Conservation (phyloP, 2,113 vertebrate genomes). For the Polypterus senegalus region DNA sequence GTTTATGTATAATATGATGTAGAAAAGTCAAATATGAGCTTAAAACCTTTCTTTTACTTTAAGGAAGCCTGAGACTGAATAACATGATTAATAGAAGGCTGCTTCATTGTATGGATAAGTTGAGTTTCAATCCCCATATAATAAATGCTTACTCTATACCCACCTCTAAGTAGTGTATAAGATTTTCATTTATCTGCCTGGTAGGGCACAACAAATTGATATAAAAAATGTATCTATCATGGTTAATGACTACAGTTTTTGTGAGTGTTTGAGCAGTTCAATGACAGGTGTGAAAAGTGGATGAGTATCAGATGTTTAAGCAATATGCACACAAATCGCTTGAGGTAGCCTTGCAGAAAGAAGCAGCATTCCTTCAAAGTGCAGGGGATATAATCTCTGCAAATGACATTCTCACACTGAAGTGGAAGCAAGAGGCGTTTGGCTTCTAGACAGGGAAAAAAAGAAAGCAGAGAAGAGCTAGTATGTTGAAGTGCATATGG, state of each 20-base stretch:
- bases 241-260: conserved; percentile 68
- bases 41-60: too few species aligned
- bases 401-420: conserved; percentile 63
- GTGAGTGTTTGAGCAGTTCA: conserved; percentile 50
- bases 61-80: too few species aligned
- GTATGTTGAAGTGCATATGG: conserved; percentile 80
- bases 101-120: background rate
- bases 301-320: conserved; percentile 51
- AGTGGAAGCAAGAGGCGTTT: conserved; percentile 65
- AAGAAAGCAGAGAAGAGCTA: conserved; percentile 22
- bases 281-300: conserved; percentile 60
- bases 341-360: conserved; percentile 39
- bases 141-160: conserved; percentile 14
- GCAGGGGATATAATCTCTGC: conserved; percentile 33
- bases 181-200: conserved; percentile 62
- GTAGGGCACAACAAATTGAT: conserved; percentile 63
- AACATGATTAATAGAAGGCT: too few species aligned
- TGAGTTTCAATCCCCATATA: background rate
- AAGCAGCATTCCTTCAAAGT: conserved; percentile 42
- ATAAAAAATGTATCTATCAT: conserved; percentile 76
- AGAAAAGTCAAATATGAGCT: too few species aligned
- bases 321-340: conserved; percentile 51
- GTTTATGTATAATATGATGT: too few species aligned
- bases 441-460: conserved; percentile 65
- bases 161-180: conserved; percentile 48